Conservation (phyloP, 1,140 invertebrate genomes). For the Atta colombica region DNA sequence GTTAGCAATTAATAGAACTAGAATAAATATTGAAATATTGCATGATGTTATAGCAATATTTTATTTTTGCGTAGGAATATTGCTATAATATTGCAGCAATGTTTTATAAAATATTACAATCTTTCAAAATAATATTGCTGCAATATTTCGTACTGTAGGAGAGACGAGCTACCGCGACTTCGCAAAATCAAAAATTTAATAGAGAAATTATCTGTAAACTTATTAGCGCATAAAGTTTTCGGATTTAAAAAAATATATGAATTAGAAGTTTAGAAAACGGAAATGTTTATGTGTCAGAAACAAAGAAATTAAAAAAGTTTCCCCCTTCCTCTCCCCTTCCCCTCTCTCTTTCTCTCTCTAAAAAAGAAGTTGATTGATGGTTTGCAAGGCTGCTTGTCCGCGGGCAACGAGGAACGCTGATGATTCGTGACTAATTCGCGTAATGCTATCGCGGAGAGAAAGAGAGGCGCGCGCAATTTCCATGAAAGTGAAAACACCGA, state of each 20-base stretch:
- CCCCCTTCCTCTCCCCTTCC: no score
- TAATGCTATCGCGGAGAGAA: constrained; percentile 63
- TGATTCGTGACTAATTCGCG: constrained; percentile 72
- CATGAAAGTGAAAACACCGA: constrained; percentile 86
- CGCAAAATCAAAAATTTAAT: background rate
- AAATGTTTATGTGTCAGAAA: no score
- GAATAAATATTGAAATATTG: no score
- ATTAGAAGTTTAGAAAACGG: background rate
- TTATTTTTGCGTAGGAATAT: no score
- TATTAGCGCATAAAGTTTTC: background rate
- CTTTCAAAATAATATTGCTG: no score
- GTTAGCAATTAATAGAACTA: no score
- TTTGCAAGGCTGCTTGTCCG: constrained; percentile 22
- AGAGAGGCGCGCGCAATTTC: constrained; percentile 78
- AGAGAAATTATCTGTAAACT: background rate
- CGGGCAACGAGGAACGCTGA: constrained; percentile 25
- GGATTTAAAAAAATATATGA: background rate
- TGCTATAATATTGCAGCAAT: no score
- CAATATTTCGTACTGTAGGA: no score
- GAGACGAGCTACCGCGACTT: background rate
- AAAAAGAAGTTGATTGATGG: background rate
- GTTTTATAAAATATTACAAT: no score
- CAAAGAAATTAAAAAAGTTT: no score
- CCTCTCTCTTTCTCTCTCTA: background rate
- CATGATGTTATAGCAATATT: no score